Conservation (phyloP, 1,140 invertebrate genomes). For the Brachionus rotundiformis region DNA sequence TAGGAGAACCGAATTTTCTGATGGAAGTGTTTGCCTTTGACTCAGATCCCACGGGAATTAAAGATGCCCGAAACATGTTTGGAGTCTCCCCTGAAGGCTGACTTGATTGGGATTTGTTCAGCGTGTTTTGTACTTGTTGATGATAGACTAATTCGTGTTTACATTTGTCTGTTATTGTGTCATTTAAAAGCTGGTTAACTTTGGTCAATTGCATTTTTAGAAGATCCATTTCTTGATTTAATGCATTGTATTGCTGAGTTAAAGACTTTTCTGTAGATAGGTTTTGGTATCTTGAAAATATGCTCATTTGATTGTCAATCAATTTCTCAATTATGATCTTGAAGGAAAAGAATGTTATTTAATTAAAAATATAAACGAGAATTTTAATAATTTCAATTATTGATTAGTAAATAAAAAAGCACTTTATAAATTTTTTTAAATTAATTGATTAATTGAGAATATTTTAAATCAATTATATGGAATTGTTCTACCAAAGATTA, state of each 20-base stretch:
- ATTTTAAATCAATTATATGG: too few species aligned
- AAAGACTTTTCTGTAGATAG: slow-evolving; percentile 19
- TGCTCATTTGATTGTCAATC: slow-evolving; percentile 26
- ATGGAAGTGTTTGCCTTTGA: slow-evolving; percentile 11
- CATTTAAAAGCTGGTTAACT: slow-evolving; percentile 46
- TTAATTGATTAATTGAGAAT: too few species aligned
- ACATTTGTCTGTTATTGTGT: slow-evolving; percentile 50
- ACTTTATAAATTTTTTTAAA: too few species aligned
- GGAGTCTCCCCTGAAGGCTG: background rate
- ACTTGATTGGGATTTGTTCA: slow-evolving; percentile 20
- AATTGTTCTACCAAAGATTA: too few species aligned
- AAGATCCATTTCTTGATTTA: slow-evolving; percentile 48
- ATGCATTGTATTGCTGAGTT: slow-evolving; percentile 41
- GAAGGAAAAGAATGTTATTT: too few species aligned
- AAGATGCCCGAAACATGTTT: slow-evolving; percentile 23
- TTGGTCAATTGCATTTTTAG: slow-evolving; percentile 36
- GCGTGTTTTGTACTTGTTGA: slow-evolving; percentile 35
- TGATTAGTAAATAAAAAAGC: too few species aligned
- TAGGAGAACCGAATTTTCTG: background rate
- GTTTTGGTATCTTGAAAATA: slow-evolving; percentile 24
- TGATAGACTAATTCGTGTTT: slow-evolving; percentile 51
- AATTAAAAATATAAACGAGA: too few species aligned
- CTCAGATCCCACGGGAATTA: background rate
- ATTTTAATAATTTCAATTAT: too few species aligned
- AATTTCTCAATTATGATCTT: slow-evolving; percentile 44